Evolutionary conservation across 1,140 invertebrate species (phyloP), one percentile per base, ranked within the genome.

Genomic region (Vollenhovia emeryi): DNA sequence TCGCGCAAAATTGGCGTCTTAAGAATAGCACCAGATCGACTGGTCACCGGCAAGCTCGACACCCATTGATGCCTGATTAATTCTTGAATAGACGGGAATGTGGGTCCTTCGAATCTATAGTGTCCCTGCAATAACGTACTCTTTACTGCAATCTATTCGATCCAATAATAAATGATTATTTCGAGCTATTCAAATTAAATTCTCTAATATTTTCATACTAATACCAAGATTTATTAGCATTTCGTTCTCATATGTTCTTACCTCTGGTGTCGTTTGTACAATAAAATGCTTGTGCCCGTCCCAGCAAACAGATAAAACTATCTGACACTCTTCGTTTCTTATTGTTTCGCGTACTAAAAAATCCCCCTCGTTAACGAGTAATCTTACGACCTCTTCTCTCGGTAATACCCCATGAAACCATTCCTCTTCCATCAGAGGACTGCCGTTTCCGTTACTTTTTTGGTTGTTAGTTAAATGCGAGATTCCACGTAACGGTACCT

Each of bases 381-480:
- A 95, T 83, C 98, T 95, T 15, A 99, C 98, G 3, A 99, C 99
- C 95, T 99, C 99, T 94, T 99, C 99, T 59, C 99, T 95, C 0
- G 99, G 99, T 45, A 99, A 92, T 2, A 99, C 98, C 6, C 99
- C 99, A 93, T 99, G 99, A 95, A 99, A 99, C 99, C 99, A 99
- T 93, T 99, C 98, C 94, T 99, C 98, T 85, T 99, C 98, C 75
- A 97, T 97, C 21, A 98, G 94, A 62, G 60, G 33, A 33, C 91
- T 93, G 43, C 92, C 93, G 50, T 91, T 93, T 45, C 91, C 91
- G 36, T 86, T 92, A 66, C 88, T 92, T 85, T 94, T 94, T 86
- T 94, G 94, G 86, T 91, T 93, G 40, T 91, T 93, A 69, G 78
- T 88, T 66, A 91, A 87, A 88, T 92, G 93, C 0, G 91, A 93